Conservation (phyloP, 2,888 invertebrate genomes). For the Nezara viridula region DNA sequence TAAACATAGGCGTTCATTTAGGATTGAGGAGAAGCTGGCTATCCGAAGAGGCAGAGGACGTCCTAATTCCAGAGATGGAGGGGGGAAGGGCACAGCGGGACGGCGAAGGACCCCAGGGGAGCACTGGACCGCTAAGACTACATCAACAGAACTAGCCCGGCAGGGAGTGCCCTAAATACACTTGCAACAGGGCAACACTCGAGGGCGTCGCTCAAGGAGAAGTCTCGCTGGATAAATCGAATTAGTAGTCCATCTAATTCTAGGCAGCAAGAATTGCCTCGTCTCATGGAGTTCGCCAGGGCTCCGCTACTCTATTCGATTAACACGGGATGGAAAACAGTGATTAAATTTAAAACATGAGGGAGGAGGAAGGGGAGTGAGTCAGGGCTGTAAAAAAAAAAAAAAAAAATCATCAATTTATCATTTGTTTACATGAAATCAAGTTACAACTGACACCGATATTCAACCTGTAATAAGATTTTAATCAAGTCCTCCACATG, state of each 20-base stretch:
- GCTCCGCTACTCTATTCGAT: not conserved
- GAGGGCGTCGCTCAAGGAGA: not conserved
- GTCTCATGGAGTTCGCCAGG: too few relatives aligned
- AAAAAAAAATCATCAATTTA: too few relatives aligned
- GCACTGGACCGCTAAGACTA: not conserved
- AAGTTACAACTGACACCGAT: too few relatives aligned
- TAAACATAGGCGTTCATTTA: not conserved
- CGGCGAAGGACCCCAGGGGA: not conserved
- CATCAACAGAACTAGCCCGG: not conserved
- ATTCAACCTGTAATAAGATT: too few relatives aligned
- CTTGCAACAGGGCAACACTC: not conserved
- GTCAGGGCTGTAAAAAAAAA: not conserved
- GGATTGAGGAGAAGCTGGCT: not conserved
- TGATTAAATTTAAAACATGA: not conserved
- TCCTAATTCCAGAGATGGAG: not conserved
- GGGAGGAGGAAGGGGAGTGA: not conserved
- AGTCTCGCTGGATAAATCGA: not conserved
- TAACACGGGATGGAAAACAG: not conserved
- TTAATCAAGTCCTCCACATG: too few relatives aligned
- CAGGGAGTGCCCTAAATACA: not conserved
- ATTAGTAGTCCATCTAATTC: not conserved
- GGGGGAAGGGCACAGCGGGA: not conserved
- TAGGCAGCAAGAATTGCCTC: not conserved
- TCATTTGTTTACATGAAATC: too few relatives aligned
- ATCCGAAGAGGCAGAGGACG: not conserved